These are phyloP conservation scores for Electrophaes corylata DNA, from an alignment of 2,888 invertebrate genomes.

Conservation along the genomic window DNA sequence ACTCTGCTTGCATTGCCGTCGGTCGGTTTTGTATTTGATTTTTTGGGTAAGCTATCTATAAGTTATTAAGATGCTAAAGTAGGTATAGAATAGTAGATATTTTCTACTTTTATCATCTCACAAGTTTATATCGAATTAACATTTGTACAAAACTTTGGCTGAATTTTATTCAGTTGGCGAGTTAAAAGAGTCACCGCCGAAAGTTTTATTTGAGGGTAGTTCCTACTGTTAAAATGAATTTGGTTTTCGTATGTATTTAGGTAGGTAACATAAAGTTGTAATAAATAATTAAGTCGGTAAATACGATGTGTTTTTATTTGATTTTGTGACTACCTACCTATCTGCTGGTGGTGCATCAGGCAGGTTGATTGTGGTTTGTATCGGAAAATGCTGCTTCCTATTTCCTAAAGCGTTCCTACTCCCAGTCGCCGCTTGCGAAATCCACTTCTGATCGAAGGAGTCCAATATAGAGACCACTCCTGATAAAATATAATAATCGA, in stretches of 20 bases:
- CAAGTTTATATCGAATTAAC: constrained; percentile 16
- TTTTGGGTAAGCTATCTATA: constrained; percentile 12
- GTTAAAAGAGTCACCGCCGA: constrained; percentile 9
- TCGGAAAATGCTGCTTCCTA: no score
- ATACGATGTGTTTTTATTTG: not conserved
- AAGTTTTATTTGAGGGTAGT: constrained; percentile 7
- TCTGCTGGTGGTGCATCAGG: no score
- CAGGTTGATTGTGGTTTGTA: no score
- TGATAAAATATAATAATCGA: no score
- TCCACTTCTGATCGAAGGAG: no score
- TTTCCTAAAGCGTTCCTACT: no score
- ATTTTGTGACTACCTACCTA: no score
- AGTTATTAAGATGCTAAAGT: constrained; percentile 15
- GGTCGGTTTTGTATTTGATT: constrained; percentile 11
- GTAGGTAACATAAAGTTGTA: constrained; percentile 35
- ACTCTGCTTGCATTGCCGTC: not conserved
- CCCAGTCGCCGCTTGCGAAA: no score
- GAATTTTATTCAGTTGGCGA: constrained; percentile 16
- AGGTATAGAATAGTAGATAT: constrained; percentile 8
- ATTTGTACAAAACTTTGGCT: constrained; percentile 7
- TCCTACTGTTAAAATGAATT: constrained; percentile 25
- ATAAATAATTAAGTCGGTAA: constrained; percentile 36
- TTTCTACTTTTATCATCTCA: constrained; percentile 10
- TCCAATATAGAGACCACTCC: no score
- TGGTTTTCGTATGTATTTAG: constrained; percentile 31